Evolutionary conservation across 2,113 vertebrate genomes (phyloP).

Genomic region (human): GRCh38 chr3:160674501-160675000

Average conservation of each 20-base stretch:
- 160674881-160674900: background rate
- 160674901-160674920: background rate
- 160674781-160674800: background rate
- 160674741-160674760: background rate
- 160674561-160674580: background rate
- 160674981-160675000: background rate
- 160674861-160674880: background rate
- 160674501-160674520: background rate
- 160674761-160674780: background rate
- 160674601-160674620: background rate
- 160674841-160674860: background rate
- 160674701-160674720: background rate
- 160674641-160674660: background rate
- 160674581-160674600: background rate
- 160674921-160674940: background rate
- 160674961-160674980: background rate
- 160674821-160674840: background rate
- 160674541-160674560: background rate
- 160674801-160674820: background rate
- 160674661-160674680: background rate
- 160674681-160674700: background rate
- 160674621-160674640: background rate
- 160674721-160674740: background rate
- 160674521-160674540: slow-evolving; percentile 6
- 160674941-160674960: background rate